Conservation (phyloP, 2,888 invertebrate species). For the Archaeoteleia sp. region DNA sequence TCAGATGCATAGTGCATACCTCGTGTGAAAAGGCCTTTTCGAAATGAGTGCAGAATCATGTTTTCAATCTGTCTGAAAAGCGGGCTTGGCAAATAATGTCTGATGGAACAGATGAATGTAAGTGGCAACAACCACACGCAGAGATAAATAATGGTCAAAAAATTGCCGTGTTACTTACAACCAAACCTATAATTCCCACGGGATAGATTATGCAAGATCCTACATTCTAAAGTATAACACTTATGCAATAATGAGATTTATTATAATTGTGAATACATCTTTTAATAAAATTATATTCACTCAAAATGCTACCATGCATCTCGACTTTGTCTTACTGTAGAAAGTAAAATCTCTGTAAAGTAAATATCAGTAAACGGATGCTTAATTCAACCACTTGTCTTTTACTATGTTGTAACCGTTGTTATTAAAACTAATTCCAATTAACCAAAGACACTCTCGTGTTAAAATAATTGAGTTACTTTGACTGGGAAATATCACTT, state of each 20-base stretch:
- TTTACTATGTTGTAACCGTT: not conserved
- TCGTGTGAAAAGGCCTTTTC: constrained; percentile 36
- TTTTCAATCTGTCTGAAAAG: constrained; percentile 35
- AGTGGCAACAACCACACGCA: constrained; percentile 26
- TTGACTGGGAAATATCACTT: constrained; percentile 26
- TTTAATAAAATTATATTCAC: too few relatives aligned
- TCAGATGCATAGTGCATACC: constrained; percentile 23
- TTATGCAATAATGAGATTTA: too few relatives aligned
- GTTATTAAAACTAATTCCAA: constrained; percentile 16
- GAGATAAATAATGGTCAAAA: constrained; percentile 20
- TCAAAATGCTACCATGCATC: too few relatives aligned
- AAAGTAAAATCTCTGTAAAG: too few relatives aligned
- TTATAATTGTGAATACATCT: too few relatives aligned
- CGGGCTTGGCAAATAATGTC: constrained; percentile 33
- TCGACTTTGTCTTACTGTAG: too few relatives aligned
- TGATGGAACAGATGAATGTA: constrained; percentile 24
- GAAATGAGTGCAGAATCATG: constrained; percentile 43
- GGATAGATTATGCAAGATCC: constrained; percentile 14
- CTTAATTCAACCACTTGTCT: too few relatives aligned
- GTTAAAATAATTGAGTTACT: constrained; percentile 36
- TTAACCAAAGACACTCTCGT: constrained; percentile 23
- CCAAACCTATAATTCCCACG: constrained; percentile 12
- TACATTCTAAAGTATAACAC: too few relatives aligned
- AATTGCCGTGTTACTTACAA: constrained; percentile 20
- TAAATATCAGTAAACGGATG: too few relatives aligned